Evolutionary conservation across 2,888 invertebrate species (phyloP).

Genomic region (Caenorhabditis sp.): DNA sequence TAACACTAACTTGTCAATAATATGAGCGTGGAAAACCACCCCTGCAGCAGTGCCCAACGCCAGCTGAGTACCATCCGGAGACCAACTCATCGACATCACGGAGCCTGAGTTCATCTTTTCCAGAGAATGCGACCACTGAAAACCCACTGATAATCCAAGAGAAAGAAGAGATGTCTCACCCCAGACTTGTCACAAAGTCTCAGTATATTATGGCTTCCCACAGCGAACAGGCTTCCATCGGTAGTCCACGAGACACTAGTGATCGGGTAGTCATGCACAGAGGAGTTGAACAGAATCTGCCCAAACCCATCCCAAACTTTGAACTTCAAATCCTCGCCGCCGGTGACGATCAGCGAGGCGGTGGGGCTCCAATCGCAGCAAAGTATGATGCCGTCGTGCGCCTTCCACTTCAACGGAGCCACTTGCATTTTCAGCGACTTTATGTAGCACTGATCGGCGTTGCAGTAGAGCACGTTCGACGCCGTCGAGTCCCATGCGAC

Average conservation of each 20-base stretch:
- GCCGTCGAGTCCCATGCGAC: conserved; percentile 79
- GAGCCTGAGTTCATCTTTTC: conserved; percentile 94
- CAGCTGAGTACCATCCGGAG: conserved; percentile 95
- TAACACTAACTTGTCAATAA: conserved; percentile 89
- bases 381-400: conserved; percentile 94
- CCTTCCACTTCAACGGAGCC: conserved; percentile 89
- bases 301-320: conserved; percentile 96
- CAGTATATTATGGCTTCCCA: conserved; percentile 94
- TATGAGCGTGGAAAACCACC: conserved; percentile 92
- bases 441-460: conserved; percentile 86
- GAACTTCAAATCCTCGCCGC: conserved; percentile 89
- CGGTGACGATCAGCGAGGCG: conserved; percentile 86
- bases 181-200: conserved; percentile 95
- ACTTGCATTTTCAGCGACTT: conserved; percentile 85
- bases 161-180: too few species aligned
- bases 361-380: conserved; percentile 87
- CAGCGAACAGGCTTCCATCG: conserved; percentile 92
- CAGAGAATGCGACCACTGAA: conserved; percentile 94
- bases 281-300: conserved; percentile 91
- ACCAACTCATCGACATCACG: conserved; percentile 93
- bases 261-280: conserved; percentile 92
- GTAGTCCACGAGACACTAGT: conserved; percentile 94
- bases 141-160: too few species aligned
- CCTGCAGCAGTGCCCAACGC: conserved; percentile 96
- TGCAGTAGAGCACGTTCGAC: conserved; percentile 85